phyloP scores from a whole-genome alignment of 1,140 invertebrate genomes.

The Calliphora vicina region DNA sequence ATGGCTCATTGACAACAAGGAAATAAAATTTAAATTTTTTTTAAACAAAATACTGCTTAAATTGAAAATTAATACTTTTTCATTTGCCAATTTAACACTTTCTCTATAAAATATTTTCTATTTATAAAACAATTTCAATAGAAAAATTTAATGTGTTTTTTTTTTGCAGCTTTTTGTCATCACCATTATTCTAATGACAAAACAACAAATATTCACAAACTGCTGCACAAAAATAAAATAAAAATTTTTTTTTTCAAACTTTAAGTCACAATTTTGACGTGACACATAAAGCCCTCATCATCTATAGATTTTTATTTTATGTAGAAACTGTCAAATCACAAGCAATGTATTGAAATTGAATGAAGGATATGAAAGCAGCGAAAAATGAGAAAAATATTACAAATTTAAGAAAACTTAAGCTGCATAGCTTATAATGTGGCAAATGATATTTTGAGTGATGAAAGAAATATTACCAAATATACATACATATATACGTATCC shows the following conservation, averaged over 20 bases:
- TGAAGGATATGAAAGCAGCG: background rate
- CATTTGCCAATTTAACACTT: background rate
- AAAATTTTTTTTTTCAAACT: constrained; percentile 25
- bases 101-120: background rate
- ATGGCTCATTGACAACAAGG: background rate
- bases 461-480: constrained; percentile 9
- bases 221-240: background rate
- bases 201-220: background rate
- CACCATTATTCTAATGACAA: background rate
- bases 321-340: background rate
- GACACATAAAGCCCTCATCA: constrained; percentile 25
- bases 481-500: background rate
- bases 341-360: constrained; percentile 29
- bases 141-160: background rate
- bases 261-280: constrained; percentile 15
- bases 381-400: background rate
- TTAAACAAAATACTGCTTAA: no score
- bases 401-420: constrained; percentile 20
- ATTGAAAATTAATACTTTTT: background rate
- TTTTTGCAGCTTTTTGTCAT: background rate
- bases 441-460: constrained; percentile 34
- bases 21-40: background rate
- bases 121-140: background rate
- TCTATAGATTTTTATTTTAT: background rate
- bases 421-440: constrained; percentile 16